phyloP scores from a whole-genome alignment of 2,888 invertebrate genomes.

The Euclidia mi region DNA sequence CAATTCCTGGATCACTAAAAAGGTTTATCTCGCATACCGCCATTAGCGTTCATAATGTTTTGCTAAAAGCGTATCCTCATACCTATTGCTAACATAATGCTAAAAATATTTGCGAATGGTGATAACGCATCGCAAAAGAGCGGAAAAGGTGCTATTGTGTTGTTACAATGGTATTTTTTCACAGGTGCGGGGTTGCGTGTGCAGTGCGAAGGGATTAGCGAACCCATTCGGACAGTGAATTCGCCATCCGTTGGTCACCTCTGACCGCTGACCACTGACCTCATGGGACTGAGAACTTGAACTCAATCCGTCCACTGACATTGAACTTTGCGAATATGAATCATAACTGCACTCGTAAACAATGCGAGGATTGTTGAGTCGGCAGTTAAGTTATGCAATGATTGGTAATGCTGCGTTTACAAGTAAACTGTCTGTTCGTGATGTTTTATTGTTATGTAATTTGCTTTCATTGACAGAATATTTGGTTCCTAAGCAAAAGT shows the following conservation, averaged over 20 bases:
- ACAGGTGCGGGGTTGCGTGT: conserved; percentile 67
- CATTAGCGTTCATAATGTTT: conserved; percentile 45
- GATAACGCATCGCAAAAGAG: conserved; percentile 46
- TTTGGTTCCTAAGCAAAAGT: no score
- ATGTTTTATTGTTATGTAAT: no score
- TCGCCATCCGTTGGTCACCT: conserved; percentile 86
- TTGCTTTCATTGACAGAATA: no score
- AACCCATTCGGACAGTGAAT: conserved; percentile 48
- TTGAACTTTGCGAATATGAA: conserved; percentile 63
- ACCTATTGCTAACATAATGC: conserved; percentile 33
- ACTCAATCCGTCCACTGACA: conserved; percentile 71
- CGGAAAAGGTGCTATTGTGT: conserved; percentile 49
- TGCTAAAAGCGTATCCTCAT: conserved; percentile 16
- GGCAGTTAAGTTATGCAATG: conserved; percentile 13
- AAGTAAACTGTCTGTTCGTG: no score
- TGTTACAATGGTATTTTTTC: conserved; percentile 46
- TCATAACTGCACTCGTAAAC: conserved; percentile 35
- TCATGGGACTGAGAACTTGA: conserved; percentile 85
- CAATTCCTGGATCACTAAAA: conserved; percentile 33
- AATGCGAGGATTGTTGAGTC: conserved; percentile 23
- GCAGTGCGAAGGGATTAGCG: conserved; percentile 54
- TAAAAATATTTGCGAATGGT: conserved; percentile 21
- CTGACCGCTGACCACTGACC: conserved; percentile 85
- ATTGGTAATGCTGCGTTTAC: no score
- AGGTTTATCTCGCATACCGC: conserved; percentile 54